phyloP scores from a whole-genome alignment of 30 jellyfish, hydroid and myxozoan species.

The Catostylus mosaicus region DNA sequence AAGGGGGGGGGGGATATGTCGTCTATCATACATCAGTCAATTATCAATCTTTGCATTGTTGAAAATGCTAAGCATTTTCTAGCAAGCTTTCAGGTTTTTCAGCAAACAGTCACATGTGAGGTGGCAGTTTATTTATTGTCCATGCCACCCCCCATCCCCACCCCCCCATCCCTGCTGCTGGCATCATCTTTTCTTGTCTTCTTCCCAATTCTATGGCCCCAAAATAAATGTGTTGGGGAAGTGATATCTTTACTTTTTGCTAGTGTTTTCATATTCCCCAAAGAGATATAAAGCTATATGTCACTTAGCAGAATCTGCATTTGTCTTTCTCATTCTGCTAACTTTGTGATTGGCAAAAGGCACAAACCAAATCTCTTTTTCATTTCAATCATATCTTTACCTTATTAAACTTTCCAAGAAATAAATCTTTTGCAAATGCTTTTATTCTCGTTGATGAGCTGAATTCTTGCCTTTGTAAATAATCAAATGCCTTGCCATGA shows the following conservation, averaged over 20 bases:
- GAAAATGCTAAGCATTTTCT: no score
- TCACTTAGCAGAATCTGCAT: background rate
- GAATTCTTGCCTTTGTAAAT: no score
- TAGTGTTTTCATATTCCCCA: background rate
- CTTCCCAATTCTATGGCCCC: no score
- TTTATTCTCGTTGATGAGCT: no score
- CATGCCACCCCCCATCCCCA: no score
- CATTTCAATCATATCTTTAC: slow-evolving; percentile 1
- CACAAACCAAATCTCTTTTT: background rate
- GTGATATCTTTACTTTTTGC: background rate
- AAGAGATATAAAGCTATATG: background rate
- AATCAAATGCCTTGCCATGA: no score
- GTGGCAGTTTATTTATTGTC: no score
- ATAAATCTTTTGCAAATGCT: slow-evolving; percentile 57
- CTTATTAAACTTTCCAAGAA: slow-evolving; percentile 53
- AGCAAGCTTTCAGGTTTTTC: no score
- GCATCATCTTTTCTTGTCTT: no score
- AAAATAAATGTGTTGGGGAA: background rate
- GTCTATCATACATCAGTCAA: background rate
- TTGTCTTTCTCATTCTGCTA: background rate
- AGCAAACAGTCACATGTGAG: no score
- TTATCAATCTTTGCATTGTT: background rate
- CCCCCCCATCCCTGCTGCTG: no score
- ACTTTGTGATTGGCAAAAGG: background rate
- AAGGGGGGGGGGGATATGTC: background rate